phyloP scores from a whole-genome alignment of 23 tunicate genomes.

The Diplosoma virens region DNA sequence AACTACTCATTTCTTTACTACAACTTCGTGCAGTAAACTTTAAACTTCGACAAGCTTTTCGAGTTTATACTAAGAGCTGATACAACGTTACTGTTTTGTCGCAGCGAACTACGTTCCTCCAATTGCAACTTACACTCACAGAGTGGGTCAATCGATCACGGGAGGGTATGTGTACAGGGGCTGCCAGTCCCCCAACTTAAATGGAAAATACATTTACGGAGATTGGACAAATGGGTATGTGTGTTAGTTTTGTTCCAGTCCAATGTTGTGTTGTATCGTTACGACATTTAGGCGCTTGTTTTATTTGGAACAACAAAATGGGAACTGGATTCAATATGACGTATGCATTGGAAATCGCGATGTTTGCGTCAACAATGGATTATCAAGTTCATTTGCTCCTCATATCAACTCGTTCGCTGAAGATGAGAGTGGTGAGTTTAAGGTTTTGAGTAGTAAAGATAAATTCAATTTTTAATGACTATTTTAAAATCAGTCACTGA shows the following conservation, averaged over 20 bases:
- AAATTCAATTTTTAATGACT: not conserved
- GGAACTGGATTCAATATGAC: conserved; percentile 37
- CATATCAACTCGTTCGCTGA: conserved; percentile 67
- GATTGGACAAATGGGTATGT: conserved; percentile 79
- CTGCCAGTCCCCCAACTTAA: conserved; percentile 68
- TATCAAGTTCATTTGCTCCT: conserved; percentile 27
- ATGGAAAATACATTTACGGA: conserved; percentile 72
- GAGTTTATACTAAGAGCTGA: no score
- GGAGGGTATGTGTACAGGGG: conserved; percentile 89
- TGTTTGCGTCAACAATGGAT: conserved; percentile 44
- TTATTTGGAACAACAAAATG: conserved; percentile 23
- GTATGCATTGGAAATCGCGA: conserved; percentile 64
- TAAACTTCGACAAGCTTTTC: no score
- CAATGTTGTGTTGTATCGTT: not conserved
- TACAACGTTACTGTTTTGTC: not conserved
- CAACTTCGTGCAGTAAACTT: no score
- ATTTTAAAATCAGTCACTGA: no score
- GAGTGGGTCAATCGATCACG: conserved; percentile 71
- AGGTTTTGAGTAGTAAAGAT: not conserved
- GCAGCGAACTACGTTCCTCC: conserved; percentile 61
- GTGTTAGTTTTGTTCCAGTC: not conserved
- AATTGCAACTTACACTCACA: conserved; percentile 56
- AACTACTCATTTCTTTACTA: no score
- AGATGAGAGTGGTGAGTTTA: conserved; percentile 61
- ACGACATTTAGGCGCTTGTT: conserved; percentile 25